Evolutionary conservation across 2,797 vertebrate species (phyloP), one percentile per base, ranked within the genome.

Genomic region (Ctenopoma multispine): DNA sequence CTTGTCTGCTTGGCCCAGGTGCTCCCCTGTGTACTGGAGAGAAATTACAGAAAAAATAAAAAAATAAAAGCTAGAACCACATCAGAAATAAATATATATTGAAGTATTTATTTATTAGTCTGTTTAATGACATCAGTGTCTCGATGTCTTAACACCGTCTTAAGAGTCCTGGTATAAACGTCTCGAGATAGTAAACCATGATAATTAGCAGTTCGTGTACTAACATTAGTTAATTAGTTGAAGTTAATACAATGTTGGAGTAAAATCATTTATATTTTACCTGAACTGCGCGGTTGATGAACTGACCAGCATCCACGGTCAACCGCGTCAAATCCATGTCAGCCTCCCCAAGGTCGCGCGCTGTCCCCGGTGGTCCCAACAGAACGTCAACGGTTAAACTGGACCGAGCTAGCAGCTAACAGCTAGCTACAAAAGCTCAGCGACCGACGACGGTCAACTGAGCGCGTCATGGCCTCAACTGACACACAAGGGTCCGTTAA

Each of bases 11-110:
- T 98, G 96, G 17, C 97, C 97, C 56, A 99, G 92, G 74, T 94
- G 96, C 92, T 99, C 98, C 91, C 95, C 98, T 0, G 98, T 99
- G 84, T 96, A 99, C 98, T 99, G 75, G 4, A 43, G 31, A 3
- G 7, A 40, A 27, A 57, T 76, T 5, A 61, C 46, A 72, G 48
- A 63, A 62, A 15, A 68, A 53, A 17, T 14, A 7, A n/a, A 4
- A 6, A 43, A 20, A 77, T 21, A 18, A 31, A 27, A 49, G 13
- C 11, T 53, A 27, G 9, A n/a, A 4, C 8, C 40, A 23, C 14
- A 21, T 40, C 2, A 5, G 13, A 10, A 49, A 34, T 17, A 43
- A 4, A 3, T 34, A 10, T 34, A 9, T 34, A 6, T 31, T 31
- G 1, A 34, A 34, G 8, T 34, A 34, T 34, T 9, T 10, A 34